Conservation (phyloP, 2,888 invertebrate species). For the Patella pellucida region DNA sequence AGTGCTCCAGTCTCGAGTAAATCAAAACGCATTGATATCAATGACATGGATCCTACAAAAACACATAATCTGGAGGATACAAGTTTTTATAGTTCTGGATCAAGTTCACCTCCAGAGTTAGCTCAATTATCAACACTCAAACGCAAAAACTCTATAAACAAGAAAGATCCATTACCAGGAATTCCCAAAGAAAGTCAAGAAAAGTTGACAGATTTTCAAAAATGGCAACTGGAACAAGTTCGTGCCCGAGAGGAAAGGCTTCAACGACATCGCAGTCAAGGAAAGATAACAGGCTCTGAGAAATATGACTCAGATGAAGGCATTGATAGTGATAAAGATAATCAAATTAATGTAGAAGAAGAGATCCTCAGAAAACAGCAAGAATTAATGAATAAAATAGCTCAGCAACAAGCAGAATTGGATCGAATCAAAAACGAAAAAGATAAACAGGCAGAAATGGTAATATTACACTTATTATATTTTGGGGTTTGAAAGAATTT, state of each 20-base stretch:
- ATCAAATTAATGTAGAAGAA: not conserved
- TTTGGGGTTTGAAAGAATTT: too few relatives aligned
- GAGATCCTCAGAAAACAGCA: not conserved
- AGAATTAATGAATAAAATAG: not conserved
- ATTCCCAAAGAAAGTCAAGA: constrained; percentile 12
- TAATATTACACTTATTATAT: too few relatives aligned
- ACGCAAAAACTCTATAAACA: not conserved
- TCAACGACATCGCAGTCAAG: not conserved
- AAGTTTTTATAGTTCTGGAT: not conserved
- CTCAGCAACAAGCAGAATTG: not conserved
- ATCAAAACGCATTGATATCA: too few relatives aligned
- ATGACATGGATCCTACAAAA: not conserved
- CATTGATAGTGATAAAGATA: not conserved
- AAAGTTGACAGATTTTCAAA: constrained; percentile 55
- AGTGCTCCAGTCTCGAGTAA: not conserved
- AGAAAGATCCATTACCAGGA: not conserved
- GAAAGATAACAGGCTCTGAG: constrained; percentile 21
- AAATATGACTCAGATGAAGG: not conserved
- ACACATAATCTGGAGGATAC: not conserved
- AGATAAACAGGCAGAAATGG: too few relatives aligned
- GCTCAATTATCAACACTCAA: not conserved
- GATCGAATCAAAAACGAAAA: not conserved
- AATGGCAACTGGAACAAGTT: constrained; percentile 61
- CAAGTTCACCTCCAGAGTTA: not conserved
- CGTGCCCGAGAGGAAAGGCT: constrained; percentile 46